phyloP scores from a whole-genome alignment of 2,888 invertebrate genomes.

The Lacanobia oleracea region DNA sequence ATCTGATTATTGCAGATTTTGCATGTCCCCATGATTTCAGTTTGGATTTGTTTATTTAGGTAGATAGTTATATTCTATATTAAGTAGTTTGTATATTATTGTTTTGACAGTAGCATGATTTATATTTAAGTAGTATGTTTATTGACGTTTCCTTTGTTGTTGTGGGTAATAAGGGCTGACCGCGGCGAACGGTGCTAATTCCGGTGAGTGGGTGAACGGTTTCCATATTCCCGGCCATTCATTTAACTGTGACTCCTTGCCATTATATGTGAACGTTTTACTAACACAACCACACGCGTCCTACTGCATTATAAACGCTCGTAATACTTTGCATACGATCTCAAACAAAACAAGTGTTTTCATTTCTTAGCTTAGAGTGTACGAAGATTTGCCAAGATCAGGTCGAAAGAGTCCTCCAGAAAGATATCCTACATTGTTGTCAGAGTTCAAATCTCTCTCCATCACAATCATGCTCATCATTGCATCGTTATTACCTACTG shows the following conservation, averaged over 20 bases:
- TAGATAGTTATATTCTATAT: conserved; percentile 28
- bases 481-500: conserved; percentile 16
- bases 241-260: conserved; percentile 69
- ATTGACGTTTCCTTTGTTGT: conserved; percentile 81
- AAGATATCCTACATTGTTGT: neutral
- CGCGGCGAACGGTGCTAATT: conserved; percentile 81
- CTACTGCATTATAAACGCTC: conserved; percentile 42
- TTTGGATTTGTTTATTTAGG: conserved; percentile 47
- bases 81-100: conserved; percentile 43
- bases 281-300: conserved; percentile 64
- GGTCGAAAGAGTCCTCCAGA: neutral
- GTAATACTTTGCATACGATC: conserved; percentile 37
- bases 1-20: conserved; percentile 51
- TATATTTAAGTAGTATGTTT: conserved; percentile 72
- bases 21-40: conserved; percentile 63
- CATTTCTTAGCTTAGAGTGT: neutral
- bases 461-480: conserved; percentile 14
- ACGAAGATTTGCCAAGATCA: neutral
- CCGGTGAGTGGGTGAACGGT: conserved; percentile 86
- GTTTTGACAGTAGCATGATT: conserved; percentile 69
- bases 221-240: conserved; percentile 75
- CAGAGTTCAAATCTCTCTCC: conserved; percentile 25
- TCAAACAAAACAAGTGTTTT: conserved; percentile 25
- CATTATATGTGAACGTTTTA: conserved; percentile 76
- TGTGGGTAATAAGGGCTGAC: conserved; percentile 86